These are phyloP conservation scores for Dolichotis patagonum DNA, from an alignment of 2,113 vertebrate genomes.

Conservation along the genomic window DNA sequence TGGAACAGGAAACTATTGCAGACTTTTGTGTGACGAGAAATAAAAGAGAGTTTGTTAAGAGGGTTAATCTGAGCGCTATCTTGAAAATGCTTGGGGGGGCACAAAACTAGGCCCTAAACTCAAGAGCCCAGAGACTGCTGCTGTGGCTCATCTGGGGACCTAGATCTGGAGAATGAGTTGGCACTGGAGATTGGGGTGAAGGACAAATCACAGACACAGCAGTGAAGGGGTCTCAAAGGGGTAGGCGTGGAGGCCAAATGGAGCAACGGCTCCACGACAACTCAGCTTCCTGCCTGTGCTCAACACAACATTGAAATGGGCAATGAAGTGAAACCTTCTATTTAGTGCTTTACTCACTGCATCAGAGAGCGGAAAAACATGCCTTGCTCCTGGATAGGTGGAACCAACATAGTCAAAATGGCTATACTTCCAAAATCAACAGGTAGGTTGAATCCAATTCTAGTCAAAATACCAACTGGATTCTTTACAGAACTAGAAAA, in stretches of 20 bases:
- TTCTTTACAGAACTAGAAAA: background rate
- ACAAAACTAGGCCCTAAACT: background rate
- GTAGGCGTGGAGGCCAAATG: background rate
- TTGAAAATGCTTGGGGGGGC: background rate
- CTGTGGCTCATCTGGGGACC: background rate
- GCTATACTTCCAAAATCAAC: background rate
- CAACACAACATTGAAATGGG: background rate
- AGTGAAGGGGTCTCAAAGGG: background rate
- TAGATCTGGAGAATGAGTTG: background rate
- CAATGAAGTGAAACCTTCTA: background rate
- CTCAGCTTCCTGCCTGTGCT: background rate
- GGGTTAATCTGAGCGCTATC: background rate
- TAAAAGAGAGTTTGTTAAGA: conserved; percentile 1
- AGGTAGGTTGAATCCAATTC: background rate
- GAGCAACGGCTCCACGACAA: background rate
- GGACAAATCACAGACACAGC: background rate
- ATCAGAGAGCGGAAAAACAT: background rate
- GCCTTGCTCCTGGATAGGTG: background rate
- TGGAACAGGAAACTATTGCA: background rate
- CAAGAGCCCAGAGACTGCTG: background rate
- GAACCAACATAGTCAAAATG: background rate
- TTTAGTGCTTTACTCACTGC: background rate
- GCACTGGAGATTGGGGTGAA: background rate
- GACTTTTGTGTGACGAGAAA: background rate
- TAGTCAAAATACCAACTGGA: background rate